Percentiles rank a stretch among this genome's conserved stretches.
Evolutionary conservation across 35 echinoderm and acorn worm genomes (phyloP).

Genomic region (Acanthaster planci): DNA sequence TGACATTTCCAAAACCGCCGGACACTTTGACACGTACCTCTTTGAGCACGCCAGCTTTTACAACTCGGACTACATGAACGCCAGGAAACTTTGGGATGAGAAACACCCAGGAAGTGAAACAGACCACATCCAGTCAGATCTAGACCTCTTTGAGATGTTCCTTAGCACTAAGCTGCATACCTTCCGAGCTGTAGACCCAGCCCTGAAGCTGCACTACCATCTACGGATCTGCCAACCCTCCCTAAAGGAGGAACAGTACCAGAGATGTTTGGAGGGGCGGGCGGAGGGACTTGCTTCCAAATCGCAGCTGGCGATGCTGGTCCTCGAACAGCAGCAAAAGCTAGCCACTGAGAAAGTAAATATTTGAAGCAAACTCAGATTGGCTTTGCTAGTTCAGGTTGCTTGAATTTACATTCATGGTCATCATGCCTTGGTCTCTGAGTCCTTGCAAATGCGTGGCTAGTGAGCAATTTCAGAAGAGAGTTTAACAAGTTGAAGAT

Average conservation of each 20-base stretch:
- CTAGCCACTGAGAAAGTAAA: neutral
- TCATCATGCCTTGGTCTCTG: no score
- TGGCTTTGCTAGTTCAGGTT: no score
- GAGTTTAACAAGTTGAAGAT: no score
- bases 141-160: conserved; percentile 99
- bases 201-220: conserved; percentile 83
- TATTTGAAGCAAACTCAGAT: no score
- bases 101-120: conserved; percentile 84
- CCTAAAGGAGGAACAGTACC: conserved; percentile 85
- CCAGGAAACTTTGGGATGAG: conserved; percentile 86
- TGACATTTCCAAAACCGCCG: conserved; percentile 70
- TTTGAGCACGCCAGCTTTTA: conserved; percentile 96
- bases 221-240: conserved; percentile 78
- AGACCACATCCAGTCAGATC: conserved; percentile 94
- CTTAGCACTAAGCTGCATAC: conserved; percentile 82
- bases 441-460: no score
- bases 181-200: conserved; percentile 92
- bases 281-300: conserved; percentile 87
- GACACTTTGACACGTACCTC: conserved; percentile 80
- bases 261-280: conserved; percentile 70
- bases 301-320: conserved; percentile 83
- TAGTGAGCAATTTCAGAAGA: no score
- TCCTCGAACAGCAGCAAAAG: conserved; percentile 62
- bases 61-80: conserved; percentile 81
- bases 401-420: no score